Evolutionary conservation across 2,888 invertebrate genomes (phyloP).

Genomic region (Aporophyla lueneburgensis): DNA sequence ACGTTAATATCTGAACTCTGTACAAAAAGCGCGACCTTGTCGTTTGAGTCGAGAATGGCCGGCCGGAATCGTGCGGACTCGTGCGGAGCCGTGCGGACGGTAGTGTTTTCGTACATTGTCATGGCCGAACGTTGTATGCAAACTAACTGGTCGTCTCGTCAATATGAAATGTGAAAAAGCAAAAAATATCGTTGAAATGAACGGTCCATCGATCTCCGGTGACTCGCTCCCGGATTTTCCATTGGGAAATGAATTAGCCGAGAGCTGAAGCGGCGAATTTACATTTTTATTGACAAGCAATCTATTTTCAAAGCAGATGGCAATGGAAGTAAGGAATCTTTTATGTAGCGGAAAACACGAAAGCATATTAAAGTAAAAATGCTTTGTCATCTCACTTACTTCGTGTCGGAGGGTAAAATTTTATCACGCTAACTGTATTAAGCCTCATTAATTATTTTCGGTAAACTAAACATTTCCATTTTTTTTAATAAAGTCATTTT

Average conservation of each 20-base stretch:
- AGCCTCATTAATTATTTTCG: slow-evolving; percentile 3
- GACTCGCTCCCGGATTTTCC: slow-evolving; percentile 89
- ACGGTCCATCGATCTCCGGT: slow-evolving; percentile 89
- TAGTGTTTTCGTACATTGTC: slow-evolving; percentile 73
- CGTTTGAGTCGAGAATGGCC: slow-evolving; percentile 68
- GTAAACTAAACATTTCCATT: neutral
- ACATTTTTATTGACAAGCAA: slow-evolving; percentile 91
- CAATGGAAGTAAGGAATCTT: slow-evolving; percentile 82
- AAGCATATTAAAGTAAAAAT: slow-evolving; percentile 64
- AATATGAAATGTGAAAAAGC: slow-evolving; percentile 82
- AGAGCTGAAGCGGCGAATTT: slow-evolving; percentile 88
- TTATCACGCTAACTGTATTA: slow-evolving; percentile 13
- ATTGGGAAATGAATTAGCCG: slow-evolving; percentile 90
- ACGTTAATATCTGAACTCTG: slow-evolving; percentile 83
- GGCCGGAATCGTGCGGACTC: slow-evolving; percentile 57
- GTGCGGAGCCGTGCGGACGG: slow-evolving; percentile 30
- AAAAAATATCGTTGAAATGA: slow-evolving; percentile 85
- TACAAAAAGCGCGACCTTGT: slow-evolving; percentile 81
- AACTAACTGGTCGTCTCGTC: slow-evolving; percentile 84
- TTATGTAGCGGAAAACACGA: slow-evolving; percentile 75
- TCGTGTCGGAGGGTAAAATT: slow-evolving; percentile 15
- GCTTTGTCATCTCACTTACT: slow-evolving; percentile 42
- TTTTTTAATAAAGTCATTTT: neutral
- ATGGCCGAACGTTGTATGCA: slow-evolving; percentile 76
- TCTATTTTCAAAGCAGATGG: slow-evolving; percentile 88